phyloP scores from a whole-genome alignment of 2,797 vertebrate species.

The Botia kubotai region DNA sequence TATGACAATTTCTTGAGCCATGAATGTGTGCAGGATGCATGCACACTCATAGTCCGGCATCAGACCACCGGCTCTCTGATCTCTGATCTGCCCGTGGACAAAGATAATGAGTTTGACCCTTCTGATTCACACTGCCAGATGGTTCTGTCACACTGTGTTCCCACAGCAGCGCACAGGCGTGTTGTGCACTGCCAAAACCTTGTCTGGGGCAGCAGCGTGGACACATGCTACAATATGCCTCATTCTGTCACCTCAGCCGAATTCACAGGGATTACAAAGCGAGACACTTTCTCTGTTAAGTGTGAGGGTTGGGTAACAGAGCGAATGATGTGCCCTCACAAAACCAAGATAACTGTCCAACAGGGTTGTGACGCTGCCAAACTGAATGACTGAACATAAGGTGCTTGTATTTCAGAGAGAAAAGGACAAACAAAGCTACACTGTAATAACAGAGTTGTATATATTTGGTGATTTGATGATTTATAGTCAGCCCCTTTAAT shows the following conservation, averaged over 20 bases:
- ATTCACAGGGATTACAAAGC: constrained; percentile 9
- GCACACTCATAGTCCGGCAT: not conserved
- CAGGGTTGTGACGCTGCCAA: constrained; percentile 36
- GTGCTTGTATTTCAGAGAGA: constrained; percentile 14
- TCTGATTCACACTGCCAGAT: constrained; percentile 52
- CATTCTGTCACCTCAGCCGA: constrained; percentile 10
- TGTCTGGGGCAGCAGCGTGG: constrained; percentile 8
- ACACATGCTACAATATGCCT: constrained; percentile 29
- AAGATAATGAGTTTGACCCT: constrained; percentile 63
- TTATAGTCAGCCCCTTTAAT: not conserved
- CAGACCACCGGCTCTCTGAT: not conserved
- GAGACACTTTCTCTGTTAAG: not conserved
- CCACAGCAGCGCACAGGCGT: constrained; percentile 19
- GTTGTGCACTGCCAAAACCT: constrained; percentile 15
- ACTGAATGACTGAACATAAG: constrained; percentile 16
- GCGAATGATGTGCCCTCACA: constrained; percentile 12
- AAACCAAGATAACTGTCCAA: constrained; percentile 21
- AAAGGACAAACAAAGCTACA: constrained; percentile 23
- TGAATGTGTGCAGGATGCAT: not conserved
- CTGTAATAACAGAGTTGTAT: not conserved
- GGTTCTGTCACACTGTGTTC: constrained; percentile 44
- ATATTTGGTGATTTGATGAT: constrained; percentile 4
- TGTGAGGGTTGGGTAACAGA: constrained; percentile 32
- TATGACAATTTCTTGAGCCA: too few species aligned
- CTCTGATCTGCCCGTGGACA: constrained; percentile 55